Percentiles rank a stretch among this genome's conserved stretches.
Conservation (phyloP, 2,797 vertebrate genomes). For the Buphagus erythrorhynchus region DNA sequence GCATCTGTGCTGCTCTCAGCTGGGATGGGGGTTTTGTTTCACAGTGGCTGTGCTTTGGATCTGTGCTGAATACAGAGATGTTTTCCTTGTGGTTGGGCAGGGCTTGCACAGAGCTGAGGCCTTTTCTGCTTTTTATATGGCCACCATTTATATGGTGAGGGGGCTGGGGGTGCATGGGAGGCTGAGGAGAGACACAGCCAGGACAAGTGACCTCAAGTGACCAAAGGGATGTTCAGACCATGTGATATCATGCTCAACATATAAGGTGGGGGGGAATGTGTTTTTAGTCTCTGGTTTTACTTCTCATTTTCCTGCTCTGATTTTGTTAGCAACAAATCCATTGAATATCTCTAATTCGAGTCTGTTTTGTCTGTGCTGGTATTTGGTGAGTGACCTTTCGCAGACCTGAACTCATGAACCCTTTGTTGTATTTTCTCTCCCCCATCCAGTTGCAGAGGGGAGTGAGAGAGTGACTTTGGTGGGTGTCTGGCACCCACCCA, state of each 20-base stretch:
- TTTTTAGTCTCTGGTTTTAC: neutral
- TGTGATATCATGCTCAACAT: neutral
- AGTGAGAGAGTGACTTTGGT: neutral
- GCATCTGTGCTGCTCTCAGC: neutral
- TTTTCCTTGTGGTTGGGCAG: neutral
- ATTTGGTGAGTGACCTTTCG: neutral
- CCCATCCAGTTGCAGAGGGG: neutral
- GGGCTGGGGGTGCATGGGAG: neutral
- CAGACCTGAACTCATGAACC: neutral
- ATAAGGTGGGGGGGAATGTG: neutral
- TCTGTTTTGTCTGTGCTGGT: neutral
- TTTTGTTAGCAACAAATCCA: neutral
- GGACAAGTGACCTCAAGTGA: neutral
- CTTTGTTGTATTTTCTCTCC: neutral
- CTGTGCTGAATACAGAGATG: neutral
- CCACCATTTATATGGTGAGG: neutral
- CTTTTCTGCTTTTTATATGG: neutral
- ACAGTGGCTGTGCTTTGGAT: neutral
- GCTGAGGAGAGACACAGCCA: neutral
- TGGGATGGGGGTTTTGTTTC: neutral
- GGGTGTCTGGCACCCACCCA: neutral
- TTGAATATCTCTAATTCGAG: neutral
- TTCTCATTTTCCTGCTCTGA: neutral
- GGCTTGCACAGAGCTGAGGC: neutral
- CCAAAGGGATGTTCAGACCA: neutral